phyloP scores from a whole-genome alignment of 2,113 vertebrate genomes.

The Colius striatus region DNA sequence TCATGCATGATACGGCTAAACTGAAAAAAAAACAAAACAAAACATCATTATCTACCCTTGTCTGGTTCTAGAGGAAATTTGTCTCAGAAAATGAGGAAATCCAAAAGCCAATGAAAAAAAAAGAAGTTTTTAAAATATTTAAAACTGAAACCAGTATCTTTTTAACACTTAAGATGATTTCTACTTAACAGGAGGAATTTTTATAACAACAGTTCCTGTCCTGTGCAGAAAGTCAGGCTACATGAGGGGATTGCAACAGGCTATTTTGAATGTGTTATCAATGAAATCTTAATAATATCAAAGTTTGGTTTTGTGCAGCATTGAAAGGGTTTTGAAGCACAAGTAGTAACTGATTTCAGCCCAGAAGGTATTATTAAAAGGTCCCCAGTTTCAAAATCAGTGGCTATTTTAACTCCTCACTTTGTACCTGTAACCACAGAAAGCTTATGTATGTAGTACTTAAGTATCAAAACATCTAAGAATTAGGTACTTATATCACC shows the following conservation, averaged over 20 bases:
- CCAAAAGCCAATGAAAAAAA: not conserved
- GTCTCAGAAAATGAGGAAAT: not conserved
- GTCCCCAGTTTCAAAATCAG: not conserved
- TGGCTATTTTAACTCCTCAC: not conserved
- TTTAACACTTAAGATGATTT: not conserved
- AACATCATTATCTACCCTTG: not conserved
- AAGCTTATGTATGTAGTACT: not conserved
- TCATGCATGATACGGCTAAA: not conserved
- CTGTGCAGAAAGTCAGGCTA: not conserved
- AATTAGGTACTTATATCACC: not conserved
- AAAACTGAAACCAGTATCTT: not conserved
- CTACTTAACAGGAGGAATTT: not conserved
- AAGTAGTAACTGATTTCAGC: not conserved
- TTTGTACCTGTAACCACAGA: not conserved
- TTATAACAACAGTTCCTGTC: not conserved
- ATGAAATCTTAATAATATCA: not conserved
- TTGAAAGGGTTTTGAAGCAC: not conserved
- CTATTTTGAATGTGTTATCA: not conserved
- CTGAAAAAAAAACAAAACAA: not conserved
- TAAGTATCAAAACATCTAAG: not conserved
- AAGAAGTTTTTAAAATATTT: not conserved
- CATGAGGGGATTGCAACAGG: not conserved
- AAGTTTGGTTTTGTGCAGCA: not conserved
- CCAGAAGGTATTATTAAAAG: not conserved
- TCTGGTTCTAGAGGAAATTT: not conserved